Evolutionary conservation across 2,888 invertebrate genomes (phyloP).

Genomic region (Hirtodrosophila duncani): DNA sequence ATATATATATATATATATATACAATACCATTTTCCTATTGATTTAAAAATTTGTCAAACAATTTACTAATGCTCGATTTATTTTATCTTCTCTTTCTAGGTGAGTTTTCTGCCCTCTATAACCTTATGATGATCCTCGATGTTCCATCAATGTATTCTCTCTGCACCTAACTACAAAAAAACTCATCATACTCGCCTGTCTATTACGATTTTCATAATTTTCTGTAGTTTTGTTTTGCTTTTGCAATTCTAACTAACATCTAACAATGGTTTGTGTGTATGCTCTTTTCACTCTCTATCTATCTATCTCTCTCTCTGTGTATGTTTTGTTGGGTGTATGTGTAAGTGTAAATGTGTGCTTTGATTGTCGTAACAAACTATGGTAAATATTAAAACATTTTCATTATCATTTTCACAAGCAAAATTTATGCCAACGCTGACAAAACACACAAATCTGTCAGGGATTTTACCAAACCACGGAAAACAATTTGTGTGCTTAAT

Average conservation of each 20-base stretch:
- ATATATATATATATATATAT: too few relatives aligned
- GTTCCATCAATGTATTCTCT: slow-evolving; percentile 51
- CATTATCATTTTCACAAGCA: slow-evolving; percentile 55
- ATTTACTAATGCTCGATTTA: not conserved
- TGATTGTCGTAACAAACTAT: slow-evolving; percentile 48
- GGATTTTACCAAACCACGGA: slow-evolving; percentile 59
- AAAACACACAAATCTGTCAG: slow-evolving; percentile 54
- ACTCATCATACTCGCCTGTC: slow-evolving; percentile 2
- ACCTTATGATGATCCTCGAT: slow-evolving; percentile 21
- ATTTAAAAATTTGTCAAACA: not conserved
- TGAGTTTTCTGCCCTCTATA: slow-evolving; percentile 11
- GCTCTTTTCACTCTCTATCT: slow-evolving; percentile 9
- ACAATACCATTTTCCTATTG: slow-evolving; percentile 2
- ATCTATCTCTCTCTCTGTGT: slow-evolving; percentile 10
- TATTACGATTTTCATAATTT: slow-evolving; percentile 21
- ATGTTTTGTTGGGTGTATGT: slow-evolving; percentile 20
- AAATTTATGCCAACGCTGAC: slow-evolving; percentile 37
- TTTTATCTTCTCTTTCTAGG: slow-evolving; percentile 24
- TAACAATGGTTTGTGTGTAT: slow-evolving; percentile 15
- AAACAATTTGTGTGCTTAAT: slow-evolving; percentile 71
- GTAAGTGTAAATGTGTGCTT: slow-evolving; percentile 7
- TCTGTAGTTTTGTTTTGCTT: slow-evolving; percentile 23
- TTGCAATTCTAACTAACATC: slow-evolving; percentile 16
- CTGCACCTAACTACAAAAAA: slow-evolving; percentile 30
- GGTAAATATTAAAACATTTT: slow-evolving; percentile 69